Percentiles rank a stretch among this genome's conserved stretches.
Conservation (phyloP, 2,797 vertebrate genomes). For the Hipposideros larvatus region DNA sequence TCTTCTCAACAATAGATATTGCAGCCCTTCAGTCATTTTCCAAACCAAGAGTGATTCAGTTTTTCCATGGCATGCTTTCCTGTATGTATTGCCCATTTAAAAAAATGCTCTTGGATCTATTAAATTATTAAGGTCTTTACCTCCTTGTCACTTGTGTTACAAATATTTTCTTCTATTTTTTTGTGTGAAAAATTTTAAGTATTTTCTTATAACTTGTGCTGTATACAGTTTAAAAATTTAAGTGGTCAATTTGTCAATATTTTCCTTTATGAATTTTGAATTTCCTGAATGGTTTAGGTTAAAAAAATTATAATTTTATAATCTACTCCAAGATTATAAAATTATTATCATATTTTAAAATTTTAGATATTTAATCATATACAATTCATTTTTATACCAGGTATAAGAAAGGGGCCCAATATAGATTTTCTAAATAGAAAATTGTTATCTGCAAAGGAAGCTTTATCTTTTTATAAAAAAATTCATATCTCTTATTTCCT, state of each 20-base stretch:
- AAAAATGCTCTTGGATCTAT: background rate
- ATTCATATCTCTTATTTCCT: background rate
- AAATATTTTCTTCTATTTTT: background rate
- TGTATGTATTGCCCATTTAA: background rate
- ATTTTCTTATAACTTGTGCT: background rate
- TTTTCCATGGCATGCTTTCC: background rate
- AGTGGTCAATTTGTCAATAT: background rate
- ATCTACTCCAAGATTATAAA: background rate
- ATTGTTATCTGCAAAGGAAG: background rate
- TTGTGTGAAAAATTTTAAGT: background rate
- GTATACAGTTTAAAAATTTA: background rate
- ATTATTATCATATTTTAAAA: background rate
- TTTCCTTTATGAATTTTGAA: background rate
- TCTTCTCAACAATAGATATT: background rate
- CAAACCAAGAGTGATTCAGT: background rate
- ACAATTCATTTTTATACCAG: background rate
- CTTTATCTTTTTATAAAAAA: background rate
- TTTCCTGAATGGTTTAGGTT: background rate
- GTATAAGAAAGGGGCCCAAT: background rate
- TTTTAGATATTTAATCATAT: background rate
- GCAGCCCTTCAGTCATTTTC: background rate
- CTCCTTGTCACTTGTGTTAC: no score
- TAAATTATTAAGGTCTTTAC: background rate
- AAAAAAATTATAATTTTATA: background rate
- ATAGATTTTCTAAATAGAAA: conserved; percentile 15